Evolutionary conservation across 2,888 invertebrate genomes (phyloP), one percentile per base, ranked within the genome.

Genomic region (Philaethria dido): DNA sequence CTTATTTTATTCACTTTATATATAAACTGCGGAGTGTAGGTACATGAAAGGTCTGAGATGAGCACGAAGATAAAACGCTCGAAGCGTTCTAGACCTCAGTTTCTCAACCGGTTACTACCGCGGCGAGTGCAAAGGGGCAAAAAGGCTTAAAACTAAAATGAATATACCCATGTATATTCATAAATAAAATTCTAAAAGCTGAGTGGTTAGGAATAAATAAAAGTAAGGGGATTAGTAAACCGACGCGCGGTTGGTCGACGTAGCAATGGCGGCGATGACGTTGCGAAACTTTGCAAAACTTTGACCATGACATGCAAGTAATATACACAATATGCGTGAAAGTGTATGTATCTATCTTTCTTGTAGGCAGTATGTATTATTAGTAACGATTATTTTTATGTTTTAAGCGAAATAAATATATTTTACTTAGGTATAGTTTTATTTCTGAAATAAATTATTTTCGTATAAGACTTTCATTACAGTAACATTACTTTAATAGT

Each of bases 221-320:
- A 77, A 80, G 74, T 80, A 76, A 75, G 78, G 85, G 87, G 88
- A 88, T 89, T 89, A 88, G 83, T 77, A 77, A 69, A 60, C 69
- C 69, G 77, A 75, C 73, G 72, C 73, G 81, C 79, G 89, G 87
- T 87, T 88, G 89, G 88, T 77, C 75, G 81, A 72, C 70, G 73
- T 75, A 70, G 82, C 78, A 81, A 86, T 86, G 87, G 86, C 85
- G 82, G 80, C 83, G 80, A 82, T 86, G 85, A 86, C 78, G 78
- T 70, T 66, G 66, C 66, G 45, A 64, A 52, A 52, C 0, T 52
- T 33, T 52, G 52, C 52, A 16, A 52, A 71, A 71, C 69, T 64
- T 62, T 57, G 63, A 44, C 50, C 48, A 52, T 64, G 61, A 52
- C 64, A 48, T 62, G 54, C 44, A 60, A 44, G 55, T 3, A 57